Conservation (phyloP, 2,797 vertebrate genomes). For the Aratinga solstitialis region DNA sequence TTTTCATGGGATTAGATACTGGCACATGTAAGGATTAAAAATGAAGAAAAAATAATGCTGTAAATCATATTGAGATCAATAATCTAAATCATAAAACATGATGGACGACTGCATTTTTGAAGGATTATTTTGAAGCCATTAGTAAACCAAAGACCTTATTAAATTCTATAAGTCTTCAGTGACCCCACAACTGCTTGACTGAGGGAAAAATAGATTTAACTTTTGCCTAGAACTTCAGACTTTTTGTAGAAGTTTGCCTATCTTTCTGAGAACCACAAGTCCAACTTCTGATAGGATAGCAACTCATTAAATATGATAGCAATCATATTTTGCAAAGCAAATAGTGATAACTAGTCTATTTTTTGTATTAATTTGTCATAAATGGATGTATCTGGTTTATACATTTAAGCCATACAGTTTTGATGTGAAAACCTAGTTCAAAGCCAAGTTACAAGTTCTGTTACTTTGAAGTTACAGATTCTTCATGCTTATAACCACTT, state of each 20-base stretch:
- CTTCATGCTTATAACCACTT: background rate
- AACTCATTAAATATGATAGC: background rate
- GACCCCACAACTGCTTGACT: background rate
- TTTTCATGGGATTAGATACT: background rate
- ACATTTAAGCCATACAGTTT: background rate
- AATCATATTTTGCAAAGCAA: background rate
- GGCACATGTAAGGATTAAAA: conserved; percentile 19
- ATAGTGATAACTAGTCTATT: background rate
- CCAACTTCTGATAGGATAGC: background rate
- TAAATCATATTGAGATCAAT: conserved; percentile 2
- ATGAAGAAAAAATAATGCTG: conserved; percentile 6
- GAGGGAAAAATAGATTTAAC: background rate
- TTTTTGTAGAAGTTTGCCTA: background rate
- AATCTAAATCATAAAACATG: background rate
- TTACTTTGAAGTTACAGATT: background rate
- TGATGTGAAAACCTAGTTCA: background rate
- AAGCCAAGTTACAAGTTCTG: background rate
- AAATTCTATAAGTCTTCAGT: background rate
- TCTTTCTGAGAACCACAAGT: background rate
- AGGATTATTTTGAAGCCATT: background rate
- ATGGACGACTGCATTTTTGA: background rate
- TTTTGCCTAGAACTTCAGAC: background rate
- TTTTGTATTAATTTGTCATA: background rate
- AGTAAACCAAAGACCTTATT: background rate
- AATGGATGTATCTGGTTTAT: background rate